Conservation (phyloP, 2,888 invertebrate species). For the Nyleta sp. region DNA sequence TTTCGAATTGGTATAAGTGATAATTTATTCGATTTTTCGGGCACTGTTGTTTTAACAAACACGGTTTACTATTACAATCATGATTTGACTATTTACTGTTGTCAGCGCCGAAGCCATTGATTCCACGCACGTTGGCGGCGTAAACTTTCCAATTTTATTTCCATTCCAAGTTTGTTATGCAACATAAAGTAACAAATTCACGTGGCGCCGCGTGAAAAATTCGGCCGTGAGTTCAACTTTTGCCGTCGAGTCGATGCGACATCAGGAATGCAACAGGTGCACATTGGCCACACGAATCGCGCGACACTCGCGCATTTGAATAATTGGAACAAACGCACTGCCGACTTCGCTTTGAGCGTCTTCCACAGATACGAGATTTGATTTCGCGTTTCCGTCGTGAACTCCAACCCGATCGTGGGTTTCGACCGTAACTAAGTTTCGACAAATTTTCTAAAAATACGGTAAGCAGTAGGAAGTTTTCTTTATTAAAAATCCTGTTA, state of each 20-base stretch:
- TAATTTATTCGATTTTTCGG: slow-evolving; percentile 30
- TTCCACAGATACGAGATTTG: slow-evolving; percentile 61
- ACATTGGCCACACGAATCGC: slow-evolving; percentile 56
- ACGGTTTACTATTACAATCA: slow-evolving; percentile 51
- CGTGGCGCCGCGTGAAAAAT: slow-evolving; percentile 51
- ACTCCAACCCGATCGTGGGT: slow-evolving; percentile 2
- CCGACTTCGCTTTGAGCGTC: slow-evolving; percentile 34
- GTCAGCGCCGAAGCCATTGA: slow-evolving; percentile 37
- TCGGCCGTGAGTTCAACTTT: slow-evolving; percentile 49
- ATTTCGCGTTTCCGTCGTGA: slow-evolving; percentile 36
- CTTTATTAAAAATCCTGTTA: too few relatives aligned
- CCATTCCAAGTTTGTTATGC: slow-evolving; percentile 56
- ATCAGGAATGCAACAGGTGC: slow-evolving; percentile 74
- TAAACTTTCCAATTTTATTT: slow-evolving; percentile 60
- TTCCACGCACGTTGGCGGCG: slow-evolving; percentile 46
- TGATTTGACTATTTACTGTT: slow-evolving; percentile 53
- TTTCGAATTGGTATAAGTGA: slow-evolving; percentile 23
- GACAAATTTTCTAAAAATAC: too few relatives aligned
- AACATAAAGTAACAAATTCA: slow-evolving; percentile 62
- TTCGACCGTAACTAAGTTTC: slow-evolving; percentile 14
- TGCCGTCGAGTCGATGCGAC: slow-evolving; percentile 47
- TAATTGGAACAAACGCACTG: slow-evolving; percentile 73
- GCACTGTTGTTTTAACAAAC: slow-evolving; percentile 40
- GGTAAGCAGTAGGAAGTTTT: too few relatives aligned
- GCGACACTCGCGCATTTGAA: slow-evolving; percentile 73